phyloP scores from a whole-genome alignment of 2,797 vertebrate genomes.

The Ctenosaura bakeri region DNA sequence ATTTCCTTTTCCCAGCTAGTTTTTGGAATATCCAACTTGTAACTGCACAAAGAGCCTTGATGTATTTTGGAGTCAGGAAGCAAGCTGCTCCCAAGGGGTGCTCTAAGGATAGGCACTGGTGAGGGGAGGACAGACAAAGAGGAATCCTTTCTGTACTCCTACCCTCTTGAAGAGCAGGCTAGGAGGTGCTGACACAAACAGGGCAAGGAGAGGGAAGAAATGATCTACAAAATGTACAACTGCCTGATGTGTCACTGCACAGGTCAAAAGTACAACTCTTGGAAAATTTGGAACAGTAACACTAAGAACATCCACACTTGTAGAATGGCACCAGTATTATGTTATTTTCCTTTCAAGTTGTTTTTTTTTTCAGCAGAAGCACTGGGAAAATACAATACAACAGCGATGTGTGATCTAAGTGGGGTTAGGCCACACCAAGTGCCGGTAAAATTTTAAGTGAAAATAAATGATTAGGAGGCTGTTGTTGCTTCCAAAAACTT shows the following conservation, averaged over 20 bases:
- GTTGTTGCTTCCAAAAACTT: too few species aligned
- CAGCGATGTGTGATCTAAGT: background rate
- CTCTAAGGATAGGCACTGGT: too few species aligned
- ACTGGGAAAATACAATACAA: background rate
- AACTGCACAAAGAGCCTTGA: background rate
- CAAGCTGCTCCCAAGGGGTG: too few species aligned
- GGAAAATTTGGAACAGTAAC: background rate
- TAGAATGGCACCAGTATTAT: background rate
- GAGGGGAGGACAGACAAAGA: too few species aligned
- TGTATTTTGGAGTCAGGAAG: background rate
- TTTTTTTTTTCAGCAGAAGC: background rate
- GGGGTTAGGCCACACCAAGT: too few species aligned
- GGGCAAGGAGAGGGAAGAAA: too few species aligned
- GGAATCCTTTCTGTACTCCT: too few species aligned
- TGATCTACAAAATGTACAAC: too few species aligned
- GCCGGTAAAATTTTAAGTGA: too few species aligned
- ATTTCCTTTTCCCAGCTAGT: background rate
- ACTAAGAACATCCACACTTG: background rate
- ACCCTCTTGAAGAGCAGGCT: too few species aligned
- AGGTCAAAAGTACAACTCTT: background rate
- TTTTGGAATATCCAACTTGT: background rate
- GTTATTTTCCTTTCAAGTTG: background rate
- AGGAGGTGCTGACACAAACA: too few species aligned
- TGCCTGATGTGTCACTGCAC: background rate
- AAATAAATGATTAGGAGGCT: too few species aligned